These are phyloP conservation scores for Ammospiza maritima DNA, from an alignment of 2,797 vertebrate species.

Conservation along the genomic window DNA sequence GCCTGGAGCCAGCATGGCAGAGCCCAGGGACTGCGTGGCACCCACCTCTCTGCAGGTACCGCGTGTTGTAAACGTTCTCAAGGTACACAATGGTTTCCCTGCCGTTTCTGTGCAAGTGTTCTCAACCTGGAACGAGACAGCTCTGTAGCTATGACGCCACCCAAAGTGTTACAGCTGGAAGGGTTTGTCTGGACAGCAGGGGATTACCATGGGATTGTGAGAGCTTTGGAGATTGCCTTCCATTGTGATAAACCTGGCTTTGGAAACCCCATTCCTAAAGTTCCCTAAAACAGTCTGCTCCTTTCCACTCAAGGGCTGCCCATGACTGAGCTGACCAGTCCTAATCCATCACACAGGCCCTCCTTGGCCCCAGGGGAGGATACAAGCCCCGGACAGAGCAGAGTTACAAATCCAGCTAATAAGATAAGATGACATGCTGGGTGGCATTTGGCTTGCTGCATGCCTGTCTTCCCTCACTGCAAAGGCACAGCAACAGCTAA, in stretches of 20 bases:
- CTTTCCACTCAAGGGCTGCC: not conserved
- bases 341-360: not conserved
- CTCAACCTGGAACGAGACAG: not conserved
- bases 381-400: not conserved
- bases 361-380: not conserved
- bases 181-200: not conserved
- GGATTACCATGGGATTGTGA: not conserved
- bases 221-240: not conserved
- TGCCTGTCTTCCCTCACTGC: not conserved
- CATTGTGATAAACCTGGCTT: not conserved
- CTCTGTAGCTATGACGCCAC: accelerated
- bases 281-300: not conserved
- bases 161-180: not conserved
- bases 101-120: not conserved
- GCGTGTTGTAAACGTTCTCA: not conserved
- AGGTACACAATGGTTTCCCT: not conserved
- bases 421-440: not conserved
- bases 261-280: not conserved
- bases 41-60: constrained; percentile 92
- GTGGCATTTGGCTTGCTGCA: not conserved
- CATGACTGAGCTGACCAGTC: not conserved
- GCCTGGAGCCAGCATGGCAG: constrained; percentile 61
- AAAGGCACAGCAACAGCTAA: not conserved
- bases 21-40: constrained; percentile 82
- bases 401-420: not conserved